These are phyloP conservation scores for Mercenaria mercenaria DNA, from an alignment of 1,140 invertebrate species.

Conservation along the genomic window DNA sequence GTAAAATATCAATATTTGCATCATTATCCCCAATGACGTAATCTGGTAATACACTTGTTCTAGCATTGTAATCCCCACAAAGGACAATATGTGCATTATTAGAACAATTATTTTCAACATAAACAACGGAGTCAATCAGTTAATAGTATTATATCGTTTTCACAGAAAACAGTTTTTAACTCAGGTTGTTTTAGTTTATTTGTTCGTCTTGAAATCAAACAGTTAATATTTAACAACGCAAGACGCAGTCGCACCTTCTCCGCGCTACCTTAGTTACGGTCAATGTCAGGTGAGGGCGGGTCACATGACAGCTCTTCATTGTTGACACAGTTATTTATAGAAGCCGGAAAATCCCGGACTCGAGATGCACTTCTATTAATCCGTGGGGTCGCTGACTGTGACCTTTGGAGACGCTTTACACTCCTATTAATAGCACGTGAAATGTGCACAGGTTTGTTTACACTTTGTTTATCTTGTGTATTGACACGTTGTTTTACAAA, in stretches of 20 bases:
- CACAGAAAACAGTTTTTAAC: neutral
- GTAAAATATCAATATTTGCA: neutral
- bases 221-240: neutral
- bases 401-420: too few species aligned
- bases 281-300: too few species aligned
- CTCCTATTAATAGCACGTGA: too few species aligned
- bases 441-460: too few species aligned
- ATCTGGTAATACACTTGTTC: neutral
- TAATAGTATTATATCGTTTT: neutral
- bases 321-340: too few species aligned
- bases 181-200: neutral
- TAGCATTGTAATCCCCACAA: neutral
- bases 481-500: too few species aligned
- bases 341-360: too few species aligned
- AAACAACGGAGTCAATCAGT: neutral
- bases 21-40: neutral
- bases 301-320: too few species aligned
- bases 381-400: too few species aligned
- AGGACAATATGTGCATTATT: too few species aligned
- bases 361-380: too few species aligned
- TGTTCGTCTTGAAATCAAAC: neutral
- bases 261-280: neutral
- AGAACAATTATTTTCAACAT: neutral
- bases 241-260: neutral
- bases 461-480: too few species aligned